A percentile compares a stretch with the other conserved stretches of the same genome.
Evolutionary conservation across 1,140 invertebrate species (phyloP).

Genomic region (Steinernema feltiae): DNA sequence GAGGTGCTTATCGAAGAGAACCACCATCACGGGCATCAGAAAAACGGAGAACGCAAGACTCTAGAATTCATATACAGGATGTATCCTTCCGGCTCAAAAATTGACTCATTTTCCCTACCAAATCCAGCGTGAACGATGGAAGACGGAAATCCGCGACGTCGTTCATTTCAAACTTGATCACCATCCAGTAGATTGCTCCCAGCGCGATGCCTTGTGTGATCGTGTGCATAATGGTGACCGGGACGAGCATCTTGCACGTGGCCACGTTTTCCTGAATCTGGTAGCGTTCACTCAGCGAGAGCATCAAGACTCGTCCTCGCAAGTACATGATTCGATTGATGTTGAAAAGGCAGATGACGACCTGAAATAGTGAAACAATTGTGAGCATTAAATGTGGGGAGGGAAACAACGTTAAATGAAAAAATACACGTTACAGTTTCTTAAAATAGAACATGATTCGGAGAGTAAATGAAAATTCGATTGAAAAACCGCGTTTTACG

Average conservation of each 20-base stretch:
- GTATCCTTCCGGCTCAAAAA: too few relatives aligned
- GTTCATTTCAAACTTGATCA: background rate
- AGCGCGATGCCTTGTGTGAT: background rate
- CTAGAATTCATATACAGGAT: too few relatives aligned
- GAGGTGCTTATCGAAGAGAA: background rate
- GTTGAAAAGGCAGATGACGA: background rate
- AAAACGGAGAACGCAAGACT: background rate
- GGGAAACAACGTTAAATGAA: too few relatives aligned
- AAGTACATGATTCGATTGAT: background rate
- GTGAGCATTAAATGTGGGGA: too few relatives aligned
- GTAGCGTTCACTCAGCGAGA: background rate
- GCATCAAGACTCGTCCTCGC: background rate
- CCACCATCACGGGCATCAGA: background rate
- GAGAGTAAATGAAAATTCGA: too few relatives aligned
- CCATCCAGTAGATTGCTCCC: background rate
- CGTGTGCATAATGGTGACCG: background rate
- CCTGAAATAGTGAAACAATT: too few relatives aligned
- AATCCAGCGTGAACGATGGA: background rate
- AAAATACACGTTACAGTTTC: too few relatives aligned
- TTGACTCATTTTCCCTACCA: background rate
- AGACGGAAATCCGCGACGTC: background rate
- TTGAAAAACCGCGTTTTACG: too few relatives aligned
- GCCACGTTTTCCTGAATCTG: background rate
- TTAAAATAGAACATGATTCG: too few relatives aligned
- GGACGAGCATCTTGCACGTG: background rate